Base-by-base conservation (phyloP, 2,797 vertebrate genomes). In the Trachops cirrhosus region DNA sequence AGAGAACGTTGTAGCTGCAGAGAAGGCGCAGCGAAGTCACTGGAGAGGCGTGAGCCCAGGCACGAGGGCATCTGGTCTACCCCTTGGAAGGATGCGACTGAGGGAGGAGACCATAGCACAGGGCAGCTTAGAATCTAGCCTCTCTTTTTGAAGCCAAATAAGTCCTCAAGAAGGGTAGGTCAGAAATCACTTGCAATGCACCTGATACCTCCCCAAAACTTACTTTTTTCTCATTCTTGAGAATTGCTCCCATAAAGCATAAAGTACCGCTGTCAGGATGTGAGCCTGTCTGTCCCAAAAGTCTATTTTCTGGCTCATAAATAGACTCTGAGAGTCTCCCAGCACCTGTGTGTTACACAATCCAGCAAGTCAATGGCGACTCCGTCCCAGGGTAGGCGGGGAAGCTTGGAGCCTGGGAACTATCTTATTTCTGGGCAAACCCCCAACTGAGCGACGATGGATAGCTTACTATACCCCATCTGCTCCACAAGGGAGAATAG, bases 141-240 rank as follows among this genome's bases (percentile, higher is more conserved):
- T 64, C 44, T 74, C 48, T 26, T 34, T 15, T 29, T 14, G 41
- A 57, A 44, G 29, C 59, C 12, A 41, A 87, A 21, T 14, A 57
- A 46, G 4, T 46, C 19, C 84, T 93, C 74, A 4, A 54, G 68
- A 93, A 62, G 48, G 44, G 73, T 3, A 16, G n/a, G 19, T 46
- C 52, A 21, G 54, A 80, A 24, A 67, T 50, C 21, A 19, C n/a
- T 86, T 52, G 68, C 52, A 82, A 46, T 16, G 39, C 18, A 18
- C 9, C 46, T 41, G 21, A 1, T 34, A 59, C 48, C 34, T 37
- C 4, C 9, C 46, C n/a, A 64, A 41, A 44, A 18, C 34, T 70
- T 71, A 16, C 29, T 92, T 84, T 79, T 10, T 39, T 91, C 41
- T 94, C 46, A n/a, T 32, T 57, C 59, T 80, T 74, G 78, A 78